Base-by-base conservation (phyloP, 2,888 invertebrate genomes). In the Liodrosophila aerea region DNA sequence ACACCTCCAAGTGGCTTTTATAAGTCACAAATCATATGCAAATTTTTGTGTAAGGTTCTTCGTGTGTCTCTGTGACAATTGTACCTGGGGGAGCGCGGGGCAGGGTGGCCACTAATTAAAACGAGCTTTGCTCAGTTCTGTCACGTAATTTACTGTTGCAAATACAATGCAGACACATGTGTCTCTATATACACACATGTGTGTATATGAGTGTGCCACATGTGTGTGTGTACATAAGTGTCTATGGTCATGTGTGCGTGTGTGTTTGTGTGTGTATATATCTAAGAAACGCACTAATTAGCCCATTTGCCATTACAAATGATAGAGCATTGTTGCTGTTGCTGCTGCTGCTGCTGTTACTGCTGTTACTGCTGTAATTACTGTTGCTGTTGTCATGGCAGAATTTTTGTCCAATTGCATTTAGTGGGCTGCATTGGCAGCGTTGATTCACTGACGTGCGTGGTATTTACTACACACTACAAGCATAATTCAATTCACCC, bases 271-370 rank as follows among this genome's bases (percentile, higher is more conserved):
- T 12, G 13, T 44, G 7, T 44, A 12, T 58, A 36, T 61, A 50
- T 58, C 61, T 71, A 60, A 74, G 75, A 58, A 63, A 61, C 54
- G 44, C 52, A 63, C 76, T 75, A 73, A 73, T 73, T 74, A 73
- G 62, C 47, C 56, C 59, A 68, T 52, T 52, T 52, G 43, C 51
- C 51, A 53, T 53, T 61, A 56, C 29, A 74, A 62, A 56, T 51
- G 50, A 64, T 61, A 64, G 54, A 31, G 61, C 49, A 68, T 57
- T 58, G 34, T 67, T 37, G 62, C 12, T 40, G 39, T 18, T 53
- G 47, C 3, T 47, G 49, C 11, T 61, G 47, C 12, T 49, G 40
- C 7, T 36, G 33, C 1, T 31, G 43, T 9, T 46, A 51, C 13
- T 62, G 33, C 3, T 45, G 16, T 4, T 27, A 45, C 15, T 45